Evolutionary conservation across 2,888 invertebrate genomes (phyloP).

Genomic region (Arge pagana): DNA sequence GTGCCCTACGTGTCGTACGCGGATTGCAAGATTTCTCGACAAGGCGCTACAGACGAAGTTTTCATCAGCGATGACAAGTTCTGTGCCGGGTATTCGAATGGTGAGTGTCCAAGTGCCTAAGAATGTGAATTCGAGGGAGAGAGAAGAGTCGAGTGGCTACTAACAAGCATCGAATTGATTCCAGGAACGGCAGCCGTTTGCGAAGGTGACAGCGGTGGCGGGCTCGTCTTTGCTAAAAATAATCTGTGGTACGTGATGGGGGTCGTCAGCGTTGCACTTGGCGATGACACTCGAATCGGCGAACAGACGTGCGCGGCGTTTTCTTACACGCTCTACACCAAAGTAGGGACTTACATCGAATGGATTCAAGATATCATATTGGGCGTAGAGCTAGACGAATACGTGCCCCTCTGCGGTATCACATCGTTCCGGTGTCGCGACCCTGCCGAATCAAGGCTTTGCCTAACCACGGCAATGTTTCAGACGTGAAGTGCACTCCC

Average conservation of each 20-base stretch:
- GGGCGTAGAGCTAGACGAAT: conserved; percentile 33
- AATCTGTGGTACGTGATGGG: conserved; percentile 57
- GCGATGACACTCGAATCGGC: conserved; percentile 33
- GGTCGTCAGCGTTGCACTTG: conserved; percentile 57
- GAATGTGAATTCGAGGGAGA: background rate
- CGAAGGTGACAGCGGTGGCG: conserved; percentile 60
- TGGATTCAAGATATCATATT: conserved; percentile 48
- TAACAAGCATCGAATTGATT: conserved; percentile 12
- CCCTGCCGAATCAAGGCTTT: too few species aligned
- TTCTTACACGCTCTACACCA: conserved; percentile 53
- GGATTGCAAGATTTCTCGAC: conserved; percentile 39
- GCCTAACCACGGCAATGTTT: background rate
- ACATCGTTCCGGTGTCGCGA: too few species aligned
- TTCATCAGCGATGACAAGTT: conserved; percentile 53
- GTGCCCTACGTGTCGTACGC: conserved; percentile 47
- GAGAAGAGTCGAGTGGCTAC: background rate
- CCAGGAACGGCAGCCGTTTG: conserved; percentile 58
- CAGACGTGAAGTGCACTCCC: background rate
- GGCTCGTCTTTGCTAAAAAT: conserved; percentile 50
- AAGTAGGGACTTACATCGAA: conserved; percentile 44
- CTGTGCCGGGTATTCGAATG: conserved; percentile 55
- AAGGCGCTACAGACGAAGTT: conserved; percentile 32
- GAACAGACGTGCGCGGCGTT: conserved; percentile 44
- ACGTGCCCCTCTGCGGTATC: too few species aligned
- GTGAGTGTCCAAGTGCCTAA: conserved; percentile 33